Conservation (phyloP, 1,140 invertebrate species). For the Drosophila funebris region DNA sequence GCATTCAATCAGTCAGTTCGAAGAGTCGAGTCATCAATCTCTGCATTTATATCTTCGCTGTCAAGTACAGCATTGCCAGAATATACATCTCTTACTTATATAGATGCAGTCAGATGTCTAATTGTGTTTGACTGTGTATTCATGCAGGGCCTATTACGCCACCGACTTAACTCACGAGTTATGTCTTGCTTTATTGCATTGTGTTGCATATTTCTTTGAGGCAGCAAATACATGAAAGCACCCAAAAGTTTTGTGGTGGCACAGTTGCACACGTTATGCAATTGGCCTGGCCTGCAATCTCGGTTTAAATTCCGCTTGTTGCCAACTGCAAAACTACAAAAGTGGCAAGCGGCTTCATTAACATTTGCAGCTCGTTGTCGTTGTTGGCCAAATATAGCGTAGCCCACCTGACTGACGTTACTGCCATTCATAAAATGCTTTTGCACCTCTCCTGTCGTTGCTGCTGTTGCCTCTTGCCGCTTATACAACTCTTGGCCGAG, state of each 20-base stretch:
- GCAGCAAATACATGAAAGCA: constrained; percentile 20
- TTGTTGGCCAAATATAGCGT: constrained; percentile 67
- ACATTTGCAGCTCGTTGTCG: constrained; percentile 76
- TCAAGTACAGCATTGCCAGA: no score
- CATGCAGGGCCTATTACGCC: constrained; percentile 6
- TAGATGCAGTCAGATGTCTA: no score
- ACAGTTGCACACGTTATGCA: constrained; percentile 58
- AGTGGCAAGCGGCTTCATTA: constrained; percentile 65
- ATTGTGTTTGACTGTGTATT: not conserved
- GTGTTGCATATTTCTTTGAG: constrained; percentile 57
- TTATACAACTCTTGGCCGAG: constrained; percentile 42
- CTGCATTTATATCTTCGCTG: no score
- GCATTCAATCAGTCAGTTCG: no score
- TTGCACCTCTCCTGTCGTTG: constrained; percentile 20
- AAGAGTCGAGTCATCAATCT: no score
- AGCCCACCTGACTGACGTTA: constrained; percentile 32
- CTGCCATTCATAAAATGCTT: constrained; percentile 72
- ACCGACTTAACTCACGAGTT: constrained; percentile 42
- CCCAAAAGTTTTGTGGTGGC: constrained; percentile 17
- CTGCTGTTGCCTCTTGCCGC: not conserved
- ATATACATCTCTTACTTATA: no score
- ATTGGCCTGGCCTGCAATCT: constrained; percentile 59
- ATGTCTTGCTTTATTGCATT: constrained; percentile 41
- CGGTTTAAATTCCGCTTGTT: constrained; percentile 49
- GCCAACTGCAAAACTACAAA: constrained; percentile 22